Evolutionary conservation across 2,888 invertebrate species (phyloP).

Genomic region (Drosophila seclusa): DNA sequence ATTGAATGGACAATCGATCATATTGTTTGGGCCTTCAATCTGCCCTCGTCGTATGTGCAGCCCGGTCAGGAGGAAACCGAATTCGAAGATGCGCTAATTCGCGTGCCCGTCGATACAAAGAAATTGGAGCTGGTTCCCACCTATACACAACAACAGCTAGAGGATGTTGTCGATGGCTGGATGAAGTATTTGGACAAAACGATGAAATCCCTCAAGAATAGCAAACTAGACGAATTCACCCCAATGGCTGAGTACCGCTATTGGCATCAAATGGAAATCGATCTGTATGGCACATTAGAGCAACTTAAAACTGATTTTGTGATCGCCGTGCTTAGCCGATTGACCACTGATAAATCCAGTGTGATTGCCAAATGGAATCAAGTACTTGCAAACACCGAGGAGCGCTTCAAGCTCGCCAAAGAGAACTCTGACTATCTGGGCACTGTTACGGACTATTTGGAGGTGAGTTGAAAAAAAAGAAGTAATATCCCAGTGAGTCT

Average conservation of each 20-base stretch:
- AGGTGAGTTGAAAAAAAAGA: conserved; percentile 82
- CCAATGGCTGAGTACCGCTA: conserved; percentile 94
- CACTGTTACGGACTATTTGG: conserved; percentile 84
- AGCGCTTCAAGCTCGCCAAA: conserved; percentile 81
- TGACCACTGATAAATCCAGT: conserved; percentile 58
- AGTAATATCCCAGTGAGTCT: too few species aligned
- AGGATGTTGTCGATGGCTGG: conserved; percentile 86
- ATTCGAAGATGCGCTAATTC: conserved; percentile 83
- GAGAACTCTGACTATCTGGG: conserved; percentile 84
- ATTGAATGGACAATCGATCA: conserved; percentile 85
- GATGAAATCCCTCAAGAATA: conserved; percentile 77
- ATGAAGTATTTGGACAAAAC: conserved; percentile 85
- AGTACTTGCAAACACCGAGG: conserved; percentile 62
- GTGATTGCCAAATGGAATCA: conserved; percentile 74
- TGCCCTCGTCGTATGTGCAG: conserved; percentile 83
- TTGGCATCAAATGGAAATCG: conserved; percentile 93
- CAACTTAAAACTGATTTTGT: conserved; percentile 90
- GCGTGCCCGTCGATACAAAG: conserved; percentile 82
- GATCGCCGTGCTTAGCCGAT: conserved; percentile 70
- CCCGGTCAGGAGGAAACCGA: conserved; percentile 83
- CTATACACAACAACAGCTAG: conserved; percentile 85
- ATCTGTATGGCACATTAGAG: conserved; percentile 91
- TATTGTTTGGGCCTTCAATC: conserved; percentile 83
- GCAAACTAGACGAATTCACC: conserved; percentile 89
- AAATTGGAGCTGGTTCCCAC: conserved; percentile 72